Evolutionary conservation across 2,888 invertebrate species (phyloP).

Genomic region (Holacanthella duospinosa): DNA sequence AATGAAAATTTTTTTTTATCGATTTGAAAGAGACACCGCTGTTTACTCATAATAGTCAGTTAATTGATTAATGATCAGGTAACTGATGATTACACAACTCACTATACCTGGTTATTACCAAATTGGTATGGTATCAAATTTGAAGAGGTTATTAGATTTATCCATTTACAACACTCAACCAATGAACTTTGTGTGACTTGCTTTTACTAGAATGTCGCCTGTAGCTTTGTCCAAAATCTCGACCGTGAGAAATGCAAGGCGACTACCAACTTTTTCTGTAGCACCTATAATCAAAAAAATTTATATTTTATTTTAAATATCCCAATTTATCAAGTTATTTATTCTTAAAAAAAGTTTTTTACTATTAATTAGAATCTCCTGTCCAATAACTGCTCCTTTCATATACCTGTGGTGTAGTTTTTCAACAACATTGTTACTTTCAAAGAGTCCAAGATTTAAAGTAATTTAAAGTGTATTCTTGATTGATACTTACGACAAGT

Average conservation of each 20-base stretch:
- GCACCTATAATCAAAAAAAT: not conserved
- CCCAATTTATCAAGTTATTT: too few species aligned
- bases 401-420: slow-evolving; percentile 52
- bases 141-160: too few species aligned
- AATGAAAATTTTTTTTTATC: too few species aligned
- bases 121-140: too few species aligned
- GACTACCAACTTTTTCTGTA: slow-evolving; percentile 3
- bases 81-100: too few species aligned
- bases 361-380: slow-evolving; percentile 67
- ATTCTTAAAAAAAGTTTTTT: slow-evolving; percentile 45
- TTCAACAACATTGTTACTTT: not conserved
- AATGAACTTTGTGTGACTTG: slow-evolving; percentile 6
- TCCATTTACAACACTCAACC: too few species aligned
- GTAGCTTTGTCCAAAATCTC: not conserved
- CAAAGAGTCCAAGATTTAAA: not conserved
- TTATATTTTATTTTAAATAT: not conserved
- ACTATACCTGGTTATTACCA: too few species aligned
- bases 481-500: slow-evolving; percentile 57
- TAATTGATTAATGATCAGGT: too few species aligned
- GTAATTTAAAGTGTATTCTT: too few species aligned
- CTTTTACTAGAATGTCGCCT: slow-evolving; percentile 1
- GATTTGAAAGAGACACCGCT: too few species aligned
- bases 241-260: slow-evolving; percentile 7
- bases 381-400: slow-evolving; percentile 63
- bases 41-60: too few species aligned